Conservation (phyloP, 2,113 vertebrate species). For the Chitala chitala region DNA sequence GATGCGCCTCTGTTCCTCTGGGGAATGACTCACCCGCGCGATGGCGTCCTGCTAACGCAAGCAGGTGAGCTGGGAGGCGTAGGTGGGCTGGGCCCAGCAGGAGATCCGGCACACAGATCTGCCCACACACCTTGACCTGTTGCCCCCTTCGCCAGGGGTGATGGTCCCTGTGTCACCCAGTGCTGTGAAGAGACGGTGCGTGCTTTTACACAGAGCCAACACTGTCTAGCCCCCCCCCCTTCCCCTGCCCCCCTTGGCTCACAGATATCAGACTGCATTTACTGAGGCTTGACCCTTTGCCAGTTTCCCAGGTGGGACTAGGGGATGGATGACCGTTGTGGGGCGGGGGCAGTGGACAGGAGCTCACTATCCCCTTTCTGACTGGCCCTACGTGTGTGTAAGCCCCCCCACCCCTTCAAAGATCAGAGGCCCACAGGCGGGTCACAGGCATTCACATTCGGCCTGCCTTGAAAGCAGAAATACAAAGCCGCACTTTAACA, state of each 20-base stretch:
- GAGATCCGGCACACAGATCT: too few species aligned
- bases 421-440: conserved; percentile 1
- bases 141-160: background rate
- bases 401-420: conserved; percentile 13
- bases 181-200: background rate
- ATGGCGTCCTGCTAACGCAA: background rate
- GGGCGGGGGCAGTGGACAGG: background rate
- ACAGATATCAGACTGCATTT: conserved; percentile 40
- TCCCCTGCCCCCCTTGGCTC: conserved; percentile 21
- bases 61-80: background rate
- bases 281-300: conserved; percentile 45
- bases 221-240: conserved; percentile 18
- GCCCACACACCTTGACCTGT: background rate
- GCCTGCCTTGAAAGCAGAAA: background rate
- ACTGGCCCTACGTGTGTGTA: background rate
- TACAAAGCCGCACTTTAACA: conserved; percentile 15
- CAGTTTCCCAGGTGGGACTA: conserved; percentile 57
- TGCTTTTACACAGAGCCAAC: background rate
- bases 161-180: background rate
- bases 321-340: conserved; percentile 36
- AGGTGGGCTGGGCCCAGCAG: background rate
- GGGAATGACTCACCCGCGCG: background rate
- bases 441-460: background rate
- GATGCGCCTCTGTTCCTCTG: background rate
- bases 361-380: conserved; percentile 20